Percentiles rank a stretch among this genome's conserved stretches.
phyloP scores from a whole-genome alignment of 2,113 vertebrate species.

The zebrafish (Danio rerio) region DNA sequence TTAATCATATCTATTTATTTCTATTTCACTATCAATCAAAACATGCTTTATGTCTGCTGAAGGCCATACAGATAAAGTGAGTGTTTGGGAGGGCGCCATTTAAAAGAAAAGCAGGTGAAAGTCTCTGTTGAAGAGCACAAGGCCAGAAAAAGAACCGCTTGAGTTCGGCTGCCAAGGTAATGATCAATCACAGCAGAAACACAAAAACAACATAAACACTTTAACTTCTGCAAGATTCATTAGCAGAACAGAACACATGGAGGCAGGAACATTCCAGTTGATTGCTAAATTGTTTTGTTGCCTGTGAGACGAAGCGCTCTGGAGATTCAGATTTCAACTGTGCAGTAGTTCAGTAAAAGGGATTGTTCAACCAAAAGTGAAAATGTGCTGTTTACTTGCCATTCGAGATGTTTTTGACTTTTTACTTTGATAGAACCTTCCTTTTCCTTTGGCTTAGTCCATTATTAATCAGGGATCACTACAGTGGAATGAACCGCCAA shows the following conservation, averaged over 20 bases:
- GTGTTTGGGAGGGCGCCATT: neutral
- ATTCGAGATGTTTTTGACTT: too few relatives aligned
- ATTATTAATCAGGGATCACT: too few relatives aligned
- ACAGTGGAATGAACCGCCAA: too few relatives aligned
- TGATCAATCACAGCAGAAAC: constrained; percentile 34
- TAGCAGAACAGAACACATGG: constrained; percentile 55
- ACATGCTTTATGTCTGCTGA: neutral
- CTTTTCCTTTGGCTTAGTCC: too few relatives aligned
- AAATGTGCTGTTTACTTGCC: too few relatives aligned
- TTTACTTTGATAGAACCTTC: too few relatives aligned
- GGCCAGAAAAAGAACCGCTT: constrained; percentile 44
- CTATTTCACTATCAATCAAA: neutral
- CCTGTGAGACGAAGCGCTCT: constrained; percentile 45
- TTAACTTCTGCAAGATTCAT: constrained; percentile 63
- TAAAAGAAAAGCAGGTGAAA: neutral
- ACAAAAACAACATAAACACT: constrained; percentile 38
- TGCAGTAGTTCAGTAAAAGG: neutral
- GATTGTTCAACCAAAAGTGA: too few relatives aligned
- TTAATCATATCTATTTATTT: too few relatives aligned
- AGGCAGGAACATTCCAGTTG: constrained; percentile 62
- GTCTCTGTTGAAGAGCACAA: constrained; percentile 40
- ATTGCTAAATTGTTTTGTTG: constrained; percentile 56
- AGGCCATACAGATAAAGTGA: neutral
- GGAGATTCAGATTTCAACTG: neutral
- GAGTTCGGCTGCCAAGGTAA: constrained; percentile 54